Evolutionary conservation across 1,140 invertebrate species (phyloP).

Genomic region (Scaptomyza montana): DNA sequence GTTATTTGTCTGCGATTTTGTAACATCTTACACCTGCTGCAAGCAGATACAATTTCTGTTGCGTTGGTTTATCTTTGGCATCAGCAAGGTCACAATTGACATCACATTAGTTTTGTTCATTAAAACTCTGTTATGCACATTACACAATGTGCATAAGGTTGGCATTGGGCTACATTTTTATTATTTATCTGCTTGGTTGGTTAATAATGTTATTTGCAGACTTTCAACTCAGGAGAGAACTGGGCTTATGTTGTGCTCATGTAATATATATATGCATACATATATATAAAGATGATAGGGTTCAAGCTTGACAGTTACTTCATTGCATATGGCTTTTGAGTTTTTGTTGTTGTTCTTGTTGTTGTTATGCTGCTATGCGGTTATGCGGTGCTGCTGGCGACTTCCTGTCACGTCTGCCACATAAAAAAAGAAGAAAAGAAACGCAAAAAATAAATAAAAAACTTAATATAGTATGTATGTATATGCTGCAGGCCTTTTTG

Average conservation of each 20-base stretch:
- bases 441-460: no score
- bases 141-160: no score
- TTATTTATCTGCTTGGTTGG: no score
- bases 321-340: constrained; percentile 8
- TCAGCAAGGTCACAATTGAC: not conserved
- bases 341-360: constrained; percentile 18
- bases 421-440: constrained; percentile 10
- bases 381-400: constrained; percentile 16
- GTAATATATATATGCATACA: no score
- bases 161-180: no score
- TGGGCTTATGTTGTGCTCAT: not conserved
- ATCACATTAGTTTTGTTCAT: no score
- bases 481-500: constrained; percentile 2
- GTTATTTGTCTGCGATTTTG: constrained; percentile 14
- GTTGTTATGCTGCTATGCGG: not conserved
- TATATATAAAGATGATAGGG: not conserved
- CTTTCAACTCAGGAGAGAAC: not conserved
- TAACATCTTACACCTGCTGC: constrained; percentile 32
- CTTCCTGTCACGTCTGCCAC: constrained; percentile 27
- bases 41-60: not conserved
- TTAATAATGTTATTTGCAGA: no score
- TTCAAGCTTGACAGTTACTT: not conserved
- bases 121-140: no score
- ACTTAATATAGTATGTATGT: no score
- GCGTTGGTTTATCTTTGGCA: not conserved